Evolutionary conservation across 1,140 invertebrate species (phyloP).

Genomic region (Orchestia grillus): DNA sequence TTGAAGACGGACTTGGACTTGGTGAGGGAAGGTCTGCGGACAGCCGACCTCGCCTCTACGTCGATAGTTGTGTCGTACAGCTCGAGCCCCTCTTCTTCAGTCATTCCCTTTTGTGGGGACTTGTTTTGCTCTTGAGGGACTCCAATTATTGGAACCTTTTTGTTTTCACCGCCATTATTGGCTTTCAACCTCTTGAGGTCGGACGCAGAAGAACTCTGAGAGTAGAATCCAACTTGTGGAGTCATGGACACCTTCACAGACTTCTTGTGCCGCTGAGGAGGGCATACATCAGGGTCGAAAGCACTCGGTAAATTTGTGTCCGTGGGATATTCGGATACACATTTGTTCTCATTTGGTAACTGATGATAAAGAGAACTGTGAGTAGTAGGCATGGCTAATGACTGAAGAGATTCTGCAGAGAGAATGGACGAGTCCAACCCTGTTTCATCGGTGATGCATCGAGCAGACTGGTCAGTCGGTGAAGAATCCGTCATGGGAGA

Average conservation of each 20-base stretch:
- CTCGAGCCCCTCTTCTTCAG: background rate
- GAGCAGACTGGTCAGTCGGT: constrained; percentile 30
- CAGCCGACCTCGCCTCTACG: background rate
- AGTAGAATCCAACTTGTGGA: constrained; percentile 9
- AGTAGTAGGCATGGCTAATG: background rate
- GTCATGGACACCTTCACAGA: background rate
- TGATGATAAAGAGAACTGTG: background rate
- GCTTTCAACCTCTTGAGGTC: background rate
- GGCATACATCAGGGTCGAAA: background rate
- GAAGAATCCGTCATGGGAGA: constrained; percentile 24
- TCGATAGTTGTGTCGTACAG: constrained; percentile 44
- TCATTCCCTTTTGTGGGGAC: background rate
- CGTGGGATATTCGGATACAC: background rate
- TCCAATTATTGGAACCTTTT: background rate
- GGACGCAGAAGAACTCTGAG: background rate
- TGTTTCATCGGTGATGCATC: constrained; percentile 34
- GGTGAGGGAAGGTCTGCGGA: background rate
- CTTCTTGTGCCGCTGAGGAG: background rate
- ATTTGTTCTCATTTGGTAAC: background rate
- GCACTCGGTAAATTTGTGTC: background rate
- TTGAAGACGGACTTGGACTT: background rate
- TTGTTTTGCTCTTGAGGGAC: background rate
- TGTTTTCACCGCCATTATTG: background rate
- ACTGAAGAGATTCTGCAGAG: constrained; percentile 12
- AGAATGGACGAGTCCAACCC: constrained; percentile 34